A percentile compares a stretch with the other conserved stretches of the same genome.
Conservation (phyloP, 53 echinoderm and acorn worm genomes). For the Luidia sarsii region DNA sequence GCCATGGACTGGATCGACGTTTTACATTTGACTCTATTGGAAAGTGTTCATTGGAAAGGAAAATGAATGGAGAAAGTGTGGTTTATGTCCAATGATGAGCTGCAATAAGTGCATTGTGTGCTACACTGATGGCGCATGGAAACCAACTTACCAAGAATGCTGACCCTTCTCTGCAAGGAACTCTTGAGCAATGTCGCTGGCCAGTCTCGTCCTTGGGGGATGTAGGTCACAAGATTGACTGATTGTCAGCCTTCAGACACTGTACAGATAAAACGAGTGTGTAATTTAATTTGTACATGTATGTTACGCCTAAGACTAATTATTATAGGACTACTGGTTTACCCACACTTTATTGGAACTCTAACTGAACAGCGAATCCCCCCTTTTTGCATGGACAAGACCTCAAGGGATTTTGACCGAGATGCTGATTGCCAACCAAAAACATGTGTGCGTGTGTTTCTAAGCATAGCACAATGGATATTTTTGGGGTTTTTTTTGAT, state of each 20-base stretch:
- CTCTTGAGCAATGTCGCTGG: background rate
- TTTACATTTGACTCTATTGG: background rate
- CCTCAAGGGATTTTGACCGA: too few species aligned
- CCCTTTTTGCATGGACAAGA: too few species aligned
- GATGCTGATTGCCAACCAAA: too few species aligned
- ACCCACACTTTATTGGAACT: background rate
- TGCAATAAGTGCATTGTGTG: constrained; percentile 12
- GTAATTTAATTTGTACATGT: background rate
- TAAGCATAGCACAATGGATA: too few species aligned
- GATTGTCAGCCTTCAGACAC: background rate
- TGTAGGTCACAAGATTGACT: background rate
- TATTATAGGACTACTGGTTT: too few species aligned
- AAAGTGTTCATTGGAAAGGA: background rate
- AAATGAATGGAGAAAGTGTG: background rate
- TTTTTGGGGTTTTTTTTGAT: too few species aligned
- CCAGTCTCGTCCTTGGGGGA: background rate
- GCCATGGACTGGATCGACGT: background rate
- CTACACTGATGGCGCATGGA: background rate
- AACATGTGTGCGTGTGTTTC: too few species aligned
- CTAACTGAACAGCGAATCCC: too few species aligned
- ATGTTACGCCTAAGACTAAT: background rate
- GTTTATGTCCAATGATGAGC: background rate
- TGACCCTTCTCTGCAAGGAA: background rate
- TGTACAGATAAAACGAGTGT: background rate
- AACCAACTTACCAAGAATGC: background rate